A percentile compares a stretch with the other conserved stretches of the same genome.
Evolutionary conservation across 2,113 vertebrate species (phyloP).

Genomic region (Verasper variegatus): DNA sequence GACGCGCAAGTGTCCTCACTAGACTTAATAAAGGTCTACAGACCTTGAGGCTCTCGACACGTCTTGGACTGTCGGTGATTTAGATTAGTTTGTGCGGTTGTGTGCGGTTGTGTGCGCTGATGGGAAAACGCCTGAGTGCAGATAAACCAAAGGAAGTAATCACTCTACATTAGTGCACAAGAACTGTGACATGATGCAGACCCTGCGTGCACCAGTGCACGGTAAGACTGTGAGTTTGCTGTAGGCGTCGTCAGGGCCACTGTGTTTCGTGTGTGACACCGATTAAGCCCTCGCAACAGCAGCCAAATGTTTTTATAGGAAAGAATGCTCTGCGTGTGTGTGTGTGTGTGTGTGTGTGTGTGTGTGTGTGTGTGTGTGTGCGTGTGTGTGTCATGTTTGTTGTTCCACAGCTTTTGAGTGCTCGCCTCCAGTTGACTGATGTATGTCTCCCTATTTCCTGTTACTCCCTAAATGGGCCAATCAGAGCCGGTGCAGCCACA

Average conservation of each 20-base stretch:
- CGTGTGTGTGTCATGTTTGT: conserved; percentile 56
- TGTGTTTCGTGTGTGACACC: conserved; percentile 21
- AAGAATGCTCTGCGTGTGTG: conserved; percentile 31
- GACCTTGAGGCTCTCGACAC: conserved; percentile 32
- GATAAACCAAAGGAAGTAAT: neutral
- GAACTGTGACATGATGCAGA: conserved; percentile 3
- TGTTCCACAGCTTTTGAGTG: conserved; percentile 63
- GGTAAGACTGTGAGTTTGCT: conserved; percentile 6
- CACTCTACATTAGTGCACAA: neutral
- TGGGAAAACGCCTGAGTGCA: no score
- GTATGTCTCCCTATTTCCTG: conserved; percentile 70
- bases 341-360: conserved; percentile 23
- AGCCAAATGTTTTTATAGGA: conserved; percentile 53
- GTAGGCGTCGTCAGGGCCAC: neutral
- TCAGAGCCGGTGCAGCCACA: conserved; percentile 32
- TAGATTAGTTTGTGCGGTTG: neutral
- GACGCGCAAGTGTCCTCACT: neutral
- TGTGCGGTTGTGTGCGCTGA: no score
- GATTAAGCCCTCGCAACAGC: conserved; percentile 17
- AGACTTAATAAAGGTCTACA: conserved; percentile 37
- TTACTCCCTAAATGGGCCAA: conserved; percentile 52
- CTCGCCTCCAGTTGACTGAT: conserved; percentile 72
- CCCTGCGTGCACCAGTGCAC: neutral
- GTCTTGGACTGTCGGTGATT: neutral
- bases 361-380: conserved; percentile 5